Conservation (phyloP, 2,113 vertebrate species). For the Otus sunia region DNA sequence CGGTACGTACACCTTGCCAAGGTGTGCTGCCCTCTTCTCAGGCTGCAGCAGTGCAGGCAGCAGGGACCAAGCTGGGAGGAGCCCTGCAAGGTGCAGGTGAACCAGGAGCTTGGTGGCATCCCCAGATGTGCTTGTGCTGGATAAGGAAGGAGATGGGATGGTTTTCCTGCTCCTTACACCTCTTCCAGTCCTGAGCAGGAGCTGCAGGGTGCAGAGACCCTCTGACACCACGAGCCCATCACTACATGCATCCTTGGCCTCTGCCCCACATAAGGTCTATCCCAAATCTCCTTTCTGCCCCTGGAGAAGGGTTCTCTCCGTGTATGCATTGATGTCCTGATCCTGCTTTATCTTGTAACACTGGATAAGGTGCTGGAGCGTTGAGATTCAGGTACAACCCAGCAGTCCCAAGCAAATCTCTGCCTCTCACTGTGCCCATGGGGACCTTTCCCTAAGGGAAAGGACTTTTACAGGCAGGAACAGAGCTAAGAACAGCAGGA, state of each 20-base stretch:
- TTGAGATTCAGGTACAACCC: neutral
- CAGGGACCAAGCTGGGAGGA: neutral
- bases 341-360: rapidly evolving
- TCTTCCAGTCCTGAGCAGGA: neutral
- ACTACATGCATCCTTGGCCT: no score
- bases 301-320: neutral
- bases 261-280: neutral
- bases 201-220: no score
- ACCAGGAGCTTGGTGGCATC: rapidly evolving
- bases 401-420: neutral
- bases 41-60: neutral
- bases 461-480: neutral
- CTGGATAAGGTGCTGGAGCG: rapidly evolving
- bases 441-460: neutral
- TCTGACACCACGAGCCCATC: rapidly evolving
- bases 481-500: neutral
- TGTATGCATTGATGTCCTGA: neutral
- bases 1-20: neutral
- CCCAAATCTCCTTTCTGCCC: neutral
- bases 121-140: neutral
- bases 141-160: neutral
- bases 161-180: neutral
- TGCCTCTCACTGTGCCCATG: neutral
- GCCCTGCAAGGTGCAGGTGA: neutral
- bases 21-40: neutral